Percentiles rank a stretch among this genome's conserved stretches.
These are phyloP conservation scores for Pimpla rufipes DNA, from an alignment of 2,888 invertebrate genomes.

Conservation along the genomic window DNA sequence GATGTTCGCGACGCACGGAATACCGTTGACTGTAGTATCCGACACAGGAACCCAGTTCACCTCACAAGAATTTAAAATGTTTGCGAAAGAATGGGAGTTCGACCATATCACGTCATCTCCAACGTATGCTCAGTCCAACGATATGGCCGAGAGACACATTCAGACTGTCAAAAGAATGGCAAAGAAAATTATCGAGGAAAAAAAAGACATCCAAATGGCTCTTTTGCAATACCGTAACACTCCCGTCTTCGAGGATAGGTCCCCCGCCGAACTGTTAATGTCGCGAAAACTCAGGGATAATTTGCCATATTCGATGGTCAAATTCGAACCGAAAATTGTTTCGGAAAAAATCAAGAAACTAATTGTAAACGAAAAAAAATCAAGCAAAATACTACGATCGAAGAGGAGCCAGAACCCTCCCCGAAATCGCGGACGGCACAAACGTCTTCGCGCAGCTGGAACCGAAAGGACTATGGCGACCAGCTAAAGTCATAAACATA, in stretches of 20 bases:
- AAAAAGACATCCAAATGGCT: slow-evolving; percentile 65
- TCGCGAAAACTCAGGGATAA: slow-evolving; percentile 46
- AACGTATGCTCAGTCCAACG: slow-evolving; percentile 64
- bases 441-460: slow-evolving; percentile 28
- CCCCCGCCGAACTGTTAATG: slow-evolving; percentile 54
- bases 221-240: slow-evolving; percentile 68
- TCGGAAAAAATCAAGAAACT: slow-evolving; percentile 21
- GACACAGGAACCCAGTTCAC: slow-evolving; percentile 66
- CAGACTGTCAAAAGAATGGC: slow-evolving; percentile 63
- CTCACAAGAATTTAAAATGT: slow-evolving; percentile 57
- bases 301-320: slow-evolving; percentile 17
- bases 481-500: slow-evolving; percentile 43
- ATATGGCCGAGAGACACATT: slow-evolving; percentile 67
- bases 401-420: slow-evolving; percentile 36
- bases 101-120: slow-evolving; percentile 59
- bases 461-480: slow-evolving; percentile 47
- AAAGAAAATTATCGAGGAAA: slow-evolving; percentile 62
- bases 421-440: slow-evolving; percentile 24
- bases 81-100: slow-evolving; percentile 64
- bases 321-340: slow-evolving; percentile 31
- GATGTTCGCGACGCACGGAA: slow-evolving; percentile 60
- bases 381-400: slow-evolving; percentile 39
- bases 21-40: slow-evolving; percentile 60
- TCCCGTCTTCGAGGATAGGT: slow-evolving; percentile 18
- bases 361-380: slow-evolving; percentile 24